A percentile compares a stretch with the other conserved stretches of the same genome.
These are phyloP conservation scores for Ennomos fuscantarius DNA, from an alignment of 2,888 invertebrate species.

Conservation along the genomic window DNA sequence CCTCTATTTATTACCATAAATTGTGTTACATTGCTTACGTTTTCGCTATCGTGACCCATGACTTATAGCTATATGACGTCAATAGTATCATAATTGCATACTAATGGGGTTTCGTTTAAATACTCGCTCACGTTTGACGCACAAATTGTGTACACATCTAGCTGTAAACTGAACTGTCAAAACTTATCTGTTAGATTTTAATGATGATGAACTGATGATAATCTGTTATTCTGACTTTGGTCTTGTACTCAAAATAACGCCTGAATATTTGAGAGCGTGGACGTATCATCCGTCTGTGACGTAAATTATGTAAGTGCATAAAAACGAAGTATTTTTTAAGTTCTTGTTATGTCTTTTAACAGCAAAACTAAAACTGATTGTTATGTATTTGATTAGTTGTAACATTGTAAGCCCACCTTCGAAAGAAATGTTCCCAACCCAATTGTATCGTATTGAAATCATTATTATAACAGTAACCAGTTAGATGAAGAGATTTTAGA, in stretches of 20 bases:
- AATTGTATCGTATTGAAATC: background rate
- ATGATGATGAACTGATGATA: slow-evolving; percentile 2
- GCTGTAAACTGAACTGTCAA: slow-evolving; percentile 9
- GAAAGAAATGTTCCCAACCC: slow-evolving; percentile 1
- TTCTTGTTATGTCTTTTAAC: slow-evolving; percentile 27
- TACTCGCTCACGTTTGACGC: background rate
- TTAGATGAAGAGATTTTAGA: background rate
- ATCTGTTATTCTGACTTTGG: background rate
- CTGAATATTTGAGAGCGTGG: background rate
- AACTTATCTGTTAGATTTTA: slow-evolving; percentile 9
- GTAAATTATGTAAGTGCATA: background rate
- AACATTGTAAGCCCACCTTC: slow-evolving; percentile 28
- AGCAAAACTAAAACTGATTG: slow-evolving; percentile 16
- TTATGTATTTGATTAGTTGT: slow-evolving; percentile 27
- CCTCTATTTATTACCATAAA: no score
- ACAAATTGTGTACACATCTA: slow-evolving; percentile 4
- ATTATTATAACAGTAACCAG: background rate
- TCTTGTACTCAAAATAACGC: background rate
- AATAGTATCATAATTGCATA: background rate
- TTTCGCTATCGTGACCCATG: slow-evolving; percentile 5
- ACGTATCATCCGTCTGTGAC: no score
- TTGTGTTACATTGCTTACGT: background rate
- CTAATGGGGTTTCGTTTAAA: background rate
- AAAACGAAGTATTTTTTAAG: slow-evolving; percentile 30
- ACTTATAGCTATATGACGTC: slow-evolving; percentile 2